Percentiles rank a stretch among this genome's conserved stretches.
Evolutionary conservation across 2,113 vertebrate genomes (phyloP).

Genomic region (Centropus unirufus): DNA sequence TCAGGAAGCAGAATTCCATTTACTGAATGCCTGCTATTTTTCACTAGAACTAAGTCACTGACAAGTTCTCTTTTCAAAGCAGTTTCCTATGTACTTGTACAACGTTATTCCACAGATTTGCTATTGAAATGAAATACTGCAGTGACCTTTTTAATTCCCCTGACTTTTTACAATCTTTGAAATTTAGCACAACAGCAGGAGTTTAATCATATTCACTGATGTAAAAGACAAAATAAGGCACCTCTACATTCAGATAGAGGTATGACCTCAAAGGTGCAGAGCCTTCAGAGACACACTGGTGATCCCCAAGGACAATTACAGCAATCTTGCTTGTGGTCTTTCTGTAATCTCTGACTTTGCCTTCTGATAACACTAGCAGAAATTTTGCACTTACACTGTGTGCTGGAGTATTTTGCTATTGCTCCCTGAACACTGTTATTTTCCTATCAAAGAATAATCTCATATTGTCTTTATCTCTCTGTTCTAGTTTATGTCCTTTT

Average conservation of each 20-base stretch:
- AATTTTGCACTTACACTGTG: background rate
- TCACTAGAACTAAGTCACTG: conserved; percentile 21
- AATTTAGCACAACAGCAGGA: conserved; percentile 80
- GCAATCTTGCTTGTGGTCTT: background rate
- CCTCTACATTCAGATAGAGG: conserved; percentile 71
- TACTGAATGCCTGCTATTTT: background rate
- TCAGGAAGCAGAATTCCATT: background rate
- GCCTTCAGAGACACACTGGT: conserved; percentile 11
- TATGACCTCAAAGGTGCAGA: conserved; percentile 68
- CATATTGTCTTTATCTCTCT: background rate
- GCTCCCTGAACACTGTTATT: background rate
- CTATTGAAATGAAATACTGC: conserved; percentile 78
- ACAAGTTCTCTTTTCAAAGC: conserved; percentile 56
- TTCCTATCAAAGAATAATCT: conserved; percentile 15
- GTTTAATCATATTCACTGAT: conserved; percentile 79
- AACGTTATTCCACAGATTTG: conserved; percentile 74
- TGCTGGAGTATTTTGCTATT: conserved; percentile 3
- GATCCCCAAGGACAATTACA: conserved; percentile 35
- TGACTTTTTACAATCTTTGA: conserved; percentile 81
- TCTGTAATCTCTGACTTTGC: background rate
- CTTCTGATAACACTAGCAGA: conserved; percentile 1
- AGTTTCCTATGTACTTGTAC: conserved; percentile 47
- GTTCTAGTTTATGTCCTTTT: background rate
- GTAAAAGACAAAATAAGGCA: conserved; percentile 80
- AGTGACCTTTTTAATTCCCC: conserved; percentile 80